Evolutionary conservation across 2,113 vertebrate genomes (phyloP).

Genomic region (Corydoras maculifer): DNA sequence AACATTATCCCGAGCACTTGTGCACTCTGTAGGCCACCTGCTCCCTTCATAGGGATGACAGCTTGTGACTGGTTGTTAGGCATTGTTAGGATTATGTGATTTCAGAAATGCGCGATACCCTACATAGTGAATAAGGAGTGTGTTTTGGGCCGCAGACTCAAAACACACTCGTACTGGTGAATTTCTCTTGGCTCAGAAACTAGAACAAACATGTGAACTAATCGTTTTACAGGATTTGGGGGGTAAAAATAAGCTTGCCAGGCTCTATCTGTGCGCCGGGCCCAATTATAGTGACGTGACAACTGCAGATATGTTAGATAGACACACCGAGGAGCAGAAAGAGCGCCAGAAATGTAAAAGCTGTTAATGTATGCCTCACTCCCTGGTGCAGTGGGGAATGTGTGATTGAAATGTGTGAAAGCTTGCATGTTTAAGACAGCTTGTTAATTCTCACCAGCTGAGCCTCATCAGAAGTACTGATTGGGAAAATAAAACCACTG

Average conservation of each 20-base stretch:
- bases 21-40: too few relatives aligned
- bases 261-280: slow-evolving; percentile 55
- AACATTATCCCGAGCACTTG: too few relatives aligned
- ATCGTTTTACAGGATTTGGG: slow-evolving; percentile 71
- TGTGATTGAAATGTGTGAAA: slow-evolving; percentile 65
- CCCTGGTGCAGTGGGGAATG: slow-evolving; percentile 41
- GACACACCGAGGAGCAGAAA: slow-evolving; percentile 40
- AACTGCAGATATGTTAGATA: slow-evolving; percentile 64
- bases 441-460: slow-evolving; percentile 62
- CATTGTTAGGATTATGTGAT: too few relatives aligned
- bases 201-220: slow-evolving; percentile 61
- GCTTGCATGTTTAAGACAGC: slow-evolving; percentile 55
- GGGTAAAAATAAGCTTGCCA: slow-evolving; percentile 62
- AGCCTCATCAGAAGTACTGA: slow-evolving; percentile 35
- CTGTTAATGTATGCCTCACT: slow-evolving; percentile 61
- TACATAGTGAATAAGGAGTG: background rate
- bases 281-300: slow-evolving; percentile 68
- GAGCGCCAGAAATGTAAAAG: slow-evolving; percentile 40
- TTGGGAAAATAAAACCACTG: slow-evolving; percentile 12
- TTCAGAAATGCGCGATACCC: background rate
- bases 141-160: background rate
- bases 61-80: too few relatives aligned
- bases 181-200: slow-evolving; percentile 29
- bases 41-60: too few relatives aligned
- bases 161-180: too few relatives aligned